Evolutionary conservation across 2,888 invertebrate species (phyloP).

Genomic region (Nipponacmea schrenckii): DNA sequence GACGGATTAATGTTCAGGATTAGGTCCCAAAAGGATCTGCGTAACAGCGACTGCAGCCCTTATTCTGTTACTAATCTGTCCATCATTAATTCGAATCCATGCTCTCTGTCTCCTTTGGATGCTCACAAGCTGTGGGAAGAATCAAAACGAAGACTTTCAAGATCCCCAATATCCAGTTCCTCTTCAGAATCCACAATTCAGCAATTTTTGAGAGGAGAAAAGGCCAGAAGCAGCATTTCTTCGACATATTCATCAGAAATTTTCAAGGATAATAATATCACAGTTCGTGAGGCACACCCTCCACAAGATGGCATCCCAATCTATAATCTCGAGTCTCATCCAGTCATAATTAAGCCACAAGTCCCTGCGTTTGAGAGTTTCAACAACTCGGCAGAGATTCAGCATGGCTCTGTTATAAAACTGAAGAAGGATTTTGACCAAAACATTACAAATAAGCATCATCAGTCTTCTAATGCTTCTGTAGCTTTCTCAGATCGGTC

Average conservation of each 20-base stretch:
- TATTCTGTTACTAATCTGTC: background rate
- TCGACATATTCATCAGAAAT: background rate
- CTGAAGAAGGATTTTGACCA: background rate
- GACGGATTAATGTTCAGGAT: background rate
- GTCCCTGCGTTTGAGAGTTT: background rate
- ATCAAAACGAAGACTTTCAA: conserved; percentile 10
- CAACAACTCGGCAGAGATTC: background rate
- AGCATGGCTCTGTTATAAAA: background rate
- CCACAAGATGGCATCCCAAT: background rate
- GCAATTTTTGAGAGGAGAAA: background rate
- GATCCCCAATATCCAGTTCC: background rate
- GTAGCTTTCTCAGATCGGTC: background rate
- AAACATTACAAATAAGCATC: background rate
- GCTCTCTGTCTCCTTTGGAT: conserved; percentile 44
- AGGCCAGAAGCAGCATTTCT: background rate
- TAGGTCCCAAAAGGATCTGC: background rate
- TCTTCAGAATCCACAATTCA: background rate
- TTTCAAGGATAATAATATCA: background rate
- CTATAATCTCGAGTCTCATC: background rate
- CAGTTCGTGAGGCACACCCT: background rate
- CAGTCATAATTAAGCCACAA: background rate
- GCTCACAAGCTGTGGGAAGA: conserved; percentile 46
- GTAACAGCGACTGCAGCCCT: background rate
- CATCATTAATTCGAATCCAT: background rate
- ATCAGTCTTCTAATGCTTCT: background rate